Conservation (phyloP, 1,140 invertebrate species). For the Bombus polaris region DNA sequence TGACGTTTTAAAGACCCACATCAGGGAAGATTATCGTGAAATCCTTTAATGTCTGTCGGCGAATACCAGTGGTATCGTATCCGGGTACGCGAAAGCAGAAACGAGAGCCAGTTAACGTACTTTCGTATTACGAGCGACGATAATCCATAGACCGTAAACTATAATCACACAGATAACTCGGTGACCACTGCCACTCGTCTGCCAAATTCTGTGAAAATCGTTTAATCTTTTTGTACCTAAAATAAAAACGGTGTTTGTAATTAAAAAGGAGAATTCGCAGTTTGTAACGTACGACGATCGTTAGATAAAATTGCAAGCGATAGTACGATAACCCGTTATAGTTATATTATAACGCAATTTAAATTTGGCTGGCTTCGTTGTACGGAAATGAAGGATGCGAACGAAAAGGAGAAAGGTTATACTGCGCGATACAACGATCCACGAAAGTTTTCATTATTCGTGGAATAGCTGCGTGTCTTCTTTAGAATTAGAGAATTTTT, state of each 20-base stretch:
- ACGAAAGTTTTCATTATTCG: neutral
- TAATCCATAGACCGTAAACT: neutral
- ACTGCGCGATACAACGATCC: neutral
- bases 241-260: too few species aligned
- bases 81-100: neutral
- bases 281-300: neutral
- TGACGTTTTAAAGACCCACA: slow-evolving; percentile 4
- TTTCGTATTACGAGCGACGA: slow-evolving; percentile 5
- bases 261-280: too few species aligned
- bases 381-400: neutral
- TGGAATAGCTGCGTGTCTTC: too few species aligned
- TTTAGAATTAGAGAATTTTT: neutral
- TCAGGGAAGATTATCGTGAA: slow-evolving; percentile 14
- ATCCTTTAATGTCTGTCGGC: slow-evolving; percentile 2
- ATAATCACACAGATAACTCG: neutral
- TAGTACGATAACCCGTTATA: neutral
- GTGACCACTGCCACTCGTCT: neutral
- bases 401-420: neutral
- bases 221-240: neutral
- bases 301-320: neutral
- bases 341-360: neutral
- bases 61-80: neutral
- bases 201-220: neutral
- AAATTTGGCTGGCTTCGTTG: neutral
- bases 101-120: slow-evolving; percentile 1